Percentiles rank a stretch among this genome's conserved stretches.
These are phyloP conservation scores for Merluccius polli DNA, from an alignment of 2,797 vertebrate species.

Conservation along the genomic window DNA sequence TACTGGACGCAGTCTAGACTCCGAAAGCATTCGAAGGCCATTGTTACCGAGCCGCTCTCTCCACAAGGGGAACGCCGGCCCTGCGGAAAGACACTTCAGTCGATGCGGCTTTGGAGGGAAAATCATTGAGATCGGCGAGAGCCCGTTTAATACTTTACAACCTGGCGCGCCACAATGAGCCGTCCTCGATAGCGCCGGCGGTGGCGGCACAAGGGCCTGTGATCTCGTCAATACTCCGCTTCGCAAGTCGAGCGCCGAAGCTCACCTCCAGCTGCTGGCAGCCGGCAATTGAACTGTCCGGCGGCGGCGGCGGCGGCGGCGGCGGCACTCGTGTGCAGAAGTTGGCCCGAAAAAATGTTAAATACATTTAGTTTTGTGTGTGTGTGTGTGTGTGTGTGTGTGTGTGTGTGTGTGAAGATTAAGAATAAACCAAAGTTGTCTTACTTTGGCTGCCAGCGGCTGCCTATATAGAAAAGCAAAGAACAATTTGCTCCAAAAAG, in stretches of 20 bases:
- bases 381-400: background rate
- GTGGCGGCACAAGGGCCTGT: background rate
- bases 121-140: conserved; percentile 30
- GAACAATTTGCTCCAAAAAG: too few species aligned
- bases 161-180: conserved; percentile 31
- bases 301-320: too few species aligned
- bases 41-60: background rate
- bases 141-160: conserved; percentile 15
- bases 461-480: background rate
- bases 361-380: too few species aligned
- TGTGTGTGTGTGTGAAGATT: background rate
- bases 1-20: background rate
- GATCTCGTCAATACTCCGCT: conserved; percentile 22
- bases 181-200: background rate
- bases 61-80: background rate
- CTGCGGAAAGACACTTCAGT: conserved; percentile 16
- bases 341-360: background rate
- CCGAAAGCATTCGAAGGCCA: background rate
- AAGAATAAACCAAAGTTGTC: background rate
- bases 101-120: conserved; percentile 38
- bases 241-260: conserved; percentile 31
- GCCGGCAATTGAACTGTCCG: background rate
- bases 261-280: background rate
- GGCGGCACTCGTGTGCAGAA: background rate
- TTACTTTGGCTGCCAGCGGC: background rate